These are phyloP conservation scores for Lates japonicus DNA, from an alignment of 2,797 vertebrate genomes.

Conservation along the genomic window DNA sequence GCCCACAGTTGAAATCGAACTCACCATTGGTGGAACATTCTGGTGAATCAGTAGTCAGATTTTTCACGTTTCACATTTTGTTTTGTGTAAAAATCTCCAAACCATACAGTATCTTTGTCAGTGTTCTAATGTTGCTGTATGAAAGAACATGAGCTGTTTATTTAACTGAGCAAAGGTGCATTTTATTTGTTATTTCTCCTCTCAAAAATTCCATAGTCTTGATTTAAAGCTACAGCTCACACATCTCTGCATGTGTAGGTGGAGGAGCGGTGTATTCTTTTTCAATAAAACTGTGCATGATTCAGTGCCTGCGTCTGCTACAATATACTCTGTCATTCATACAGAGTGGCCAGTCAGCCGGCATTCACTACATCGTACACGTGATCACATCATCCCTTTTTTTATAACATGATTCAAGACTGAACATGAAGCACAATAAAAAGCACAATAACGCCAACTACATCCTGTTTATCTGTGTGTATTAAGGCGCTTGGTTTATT, in stretches of 20 bases:
- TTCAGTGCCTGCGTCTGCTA: neutral
- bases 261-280: neutral
- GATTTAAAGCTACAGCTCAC: neutral
- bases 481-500: constrained; percentile 4
- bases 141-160: no score
- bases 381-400: neutral
- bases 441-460: neutral
- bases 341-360: neutral
- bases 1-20: neutral
- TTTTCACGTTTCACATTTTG: neutral
- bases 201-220: neutral
- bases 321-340: constrained; percentile 1
- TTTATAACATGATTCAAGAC: neutral
- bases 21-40: neutral
- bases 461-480: neutral
- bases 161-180: neutral
- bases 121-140: no score
- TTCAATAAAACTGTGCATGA: neutral
- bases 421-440: neutral
- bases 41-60: neutral
- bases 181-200: neutral
- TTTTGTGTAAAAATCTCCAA: no score
- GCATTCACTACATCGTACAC: constrained; percentile 1
- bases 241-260: no score
- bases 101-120: neutral